Conservation (phyloP, 2,113 vertebrate species). For the Erythrocercus mccallii region DNA sequence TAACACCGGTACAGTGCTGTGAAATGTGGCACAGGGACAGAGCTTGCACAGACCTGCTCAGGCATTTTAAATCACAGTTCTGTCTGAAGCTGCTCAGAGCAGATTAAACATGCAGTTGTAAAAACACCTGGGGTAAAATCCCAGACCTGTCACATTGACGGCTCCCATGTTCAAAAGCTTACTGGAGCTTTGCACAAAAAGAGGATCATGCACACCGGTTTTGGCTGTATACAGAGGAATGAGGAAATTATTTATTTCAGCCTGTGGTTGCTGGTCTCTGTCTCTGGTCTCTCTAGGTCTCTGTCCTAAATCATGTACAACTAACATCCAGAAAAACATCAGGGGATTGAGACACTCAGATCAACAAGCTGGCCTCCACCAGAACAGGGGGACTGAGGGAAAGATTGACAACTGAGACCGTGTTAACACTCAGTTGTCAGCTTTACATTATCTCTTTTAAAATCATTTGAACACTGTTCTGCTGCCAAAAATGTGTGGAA, state of each 20-base stretch:
- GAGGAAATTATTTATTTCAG: neutral
- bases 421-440: neutral
- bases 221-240: neutral
- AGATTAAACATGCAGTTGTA: neutral
- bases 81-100: neutral
- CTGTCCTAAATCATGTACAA: neutral
- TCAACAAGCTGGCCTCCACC: neutral
- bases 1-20: neutral
- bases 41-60: neutral
- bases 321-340: neutral
- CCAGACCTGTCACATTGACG: neutral
- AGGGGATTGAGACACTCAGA: neutral
- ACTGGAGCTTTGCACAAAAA: neutral
- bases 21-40: neutral
- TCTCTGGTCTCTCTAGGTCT: no score
- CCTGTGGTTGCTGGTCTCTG: neutral
- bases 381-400: neutral
- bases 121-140: neutral
- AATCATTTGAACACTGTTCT: neutral
- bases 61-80: neutral
- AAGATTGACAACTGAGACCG: neutral
- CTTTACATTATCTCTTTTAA: neutral
- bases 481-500: neutral
- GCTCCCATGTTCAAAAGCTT: neutral
- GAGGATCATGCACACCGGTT: fast-evolving